Evolutionary conservation across 1,140 invertebrate genomes (phyloP), one percentile per base, ranked within the genome.

Genomic region (Calephelis virginiensis): DNA sequence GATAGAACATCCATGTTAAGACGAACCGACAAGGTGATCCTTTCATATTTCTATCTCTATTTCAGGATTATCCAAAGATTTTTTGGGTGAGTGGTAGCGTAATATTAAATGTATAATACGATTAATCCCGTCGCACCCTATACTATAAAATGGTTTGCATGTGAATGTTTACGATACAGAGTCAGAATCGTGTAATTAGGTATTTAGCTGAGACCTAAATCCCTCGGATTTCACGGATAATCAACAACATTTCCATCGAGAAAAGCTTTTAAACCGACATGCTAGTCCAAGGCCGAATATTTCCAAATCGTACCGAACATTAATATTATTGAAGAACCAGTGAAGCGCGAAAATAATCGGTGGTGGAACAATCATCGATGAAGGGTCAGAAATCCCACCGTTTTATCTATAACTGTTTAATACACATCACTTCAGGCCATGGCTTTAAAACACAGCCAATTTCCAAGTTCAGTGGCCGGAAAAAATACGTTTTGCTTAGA

Each of bases 321-420:
- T n/a, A n/a, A n/a, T n/a, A 59, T 59, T 64, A 63, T 59, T 38
- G 37, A 64, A 47, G 50, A 60, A 12, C 14, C 67, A 48, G 53
- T 68, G 62, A 37, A 68, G 67, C 48, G 62, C 63, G 67, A 68
- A 68, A 64, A 68, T 68, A 64, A 50, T 68, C 49, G 46, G 63
- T 68, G 50, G 61, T 43, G 47, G 61, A 68, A 59, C 62, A 60
- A 60, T 68, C 67, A 68, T 43, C 63, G 49, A 59, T 43, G 53
- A 59, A 59, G 37, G 53, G 53, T 59, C 53, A 59, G 28, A 11
- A 59, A 56, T 28, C 14, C 50, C 50, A 28, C 50, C 17, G 50
- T 37, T n/a, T 56, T 56, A 56, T 56, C 50, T 56, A 56, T 56
- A 56, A 56, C 50, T 56, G 17, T 56, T n/a, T n/a, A 37, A 40